Evolutionary conservation across 2,888 invertebrate genomes (phyloP), one percentile per base, ranked within the genome.

Genomic region (Sarcophaga rosellei): DNA sequence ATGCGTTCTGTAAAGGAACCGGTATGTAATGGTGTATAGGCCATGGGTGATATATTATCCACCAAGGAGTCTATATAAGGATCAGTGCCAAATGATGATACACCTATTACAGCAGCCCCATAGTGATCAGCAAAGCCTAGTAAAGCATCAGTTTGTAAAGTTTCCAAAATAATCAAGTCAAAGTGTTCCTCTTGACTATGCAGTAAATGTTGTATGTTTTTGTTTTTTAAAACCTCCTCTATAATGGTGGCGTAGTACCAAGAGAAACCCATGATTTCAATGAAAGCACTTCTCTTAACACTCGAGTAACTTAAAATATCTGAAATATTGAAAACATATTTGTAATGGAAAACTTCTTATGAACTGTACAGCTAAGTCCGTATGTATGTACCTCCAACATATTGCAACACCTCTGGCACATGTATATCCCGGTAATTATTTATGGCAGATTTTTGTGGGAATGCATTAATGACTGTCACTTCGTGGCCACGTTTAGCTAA

Each of bases 401-500:
- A 57, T 25, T 61, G 25, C 4, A 88, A 79, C 11, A 87, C 68
- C 11, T 70, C 77, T 0, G 90, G 86, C 2, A 88, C 78, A 5
- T 75, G 25, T 11, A 92, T 86, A 82, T 91, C 90, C 0, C 88
- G 88, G 63, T 90, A 90, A 68, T 91, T 91, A n/a, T 88, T 85
- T 0, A 91, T 17, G 0, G 90, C 89, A 0, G 89, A 88, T 68
- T 89, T 89, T 68, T 90, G 90, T 4, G 92, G 91, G 87, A 90
- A 91, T 1, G 91, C 89, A 15, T 91, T 90, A 8, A 93, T 90
- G 3, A 92, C 90, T 1, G 92, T 93, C 0, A 93, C 88, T 61
- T 93, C 89, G 87, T 94, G 94, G 1, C 94, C 94, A 3, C 89
- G 88, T 0, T 89, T 86, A 0, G 92, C 93, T 62, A 93, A 87